phyloP scores from a whole-genome alignment of 2,888 invertebrate genomes.

The Smittia sp. region DNA sequence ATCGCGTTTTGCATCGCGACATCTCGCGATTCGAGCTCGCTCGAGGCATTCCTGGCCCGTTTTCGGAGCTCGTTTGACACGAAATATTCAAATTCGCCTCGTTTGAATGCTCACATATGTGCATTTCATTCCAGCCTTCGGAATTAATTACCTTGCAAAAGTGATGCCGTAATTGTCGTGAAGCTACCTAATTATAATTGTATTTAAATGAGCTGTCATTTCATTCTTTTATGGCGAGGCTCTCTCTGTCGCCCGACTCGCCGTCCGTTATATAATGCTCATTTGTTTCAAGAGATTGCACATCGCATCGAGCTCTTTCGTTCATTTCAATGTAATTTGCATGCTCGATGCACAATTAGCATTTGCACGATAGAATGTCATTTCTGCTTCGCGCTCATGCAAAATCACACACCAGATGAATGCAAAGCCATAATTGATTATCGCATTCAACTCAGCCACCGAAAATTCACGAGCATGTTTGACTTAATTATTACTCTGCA shows the following conservation, averaged over 20 bases:
- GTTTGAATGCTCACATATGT: conserved; percentile 8
- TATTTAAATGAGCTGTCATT: conserved; percentile 40
- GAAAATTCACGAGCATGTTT: conserved; percentile 32
- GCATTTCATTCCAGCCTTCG: conserved; percentile 19
- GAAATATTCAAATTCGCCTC: conserved; percentile 36
- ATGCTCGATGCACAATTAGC: conserved; percentile 33
- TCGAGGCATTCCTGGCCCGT: neutral
- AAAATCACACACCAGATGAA: conserved; percentile 14
- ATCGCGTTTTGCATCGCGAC: neutral
- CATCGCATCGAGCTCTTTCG: conserved; percentile 18
- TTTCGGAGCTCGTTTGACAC: neutral
- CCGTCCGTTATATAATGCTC: conserved; percentile 37
- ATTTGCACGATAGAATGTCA: conserved; percentile 40
- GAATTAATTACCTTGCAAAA: conserved; percentile 38
- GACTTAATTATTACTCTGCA: conserved; percentile 34
- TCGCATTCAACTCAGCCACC: conserved; percentile 33
- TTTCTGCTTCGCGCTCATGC: conserved; percentile 19
- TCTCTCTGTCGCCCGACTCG: neutral
- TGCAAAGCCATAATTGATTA: conserved; percentile 34
- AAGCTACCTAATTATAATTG: conserved; percentile 41
- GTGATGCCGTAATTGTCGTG: conserved; percentile 40
- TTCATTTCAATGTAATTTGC: conserved; percentile 34
- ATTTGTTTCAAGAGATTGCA: conserved; percentile 21
- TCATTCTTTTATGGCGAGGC: conserved; percentile 19
- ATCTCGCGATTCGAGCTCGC: neutral